phyloP scores from a whole-genome alignment of 2,888 invertebrate genomes.

The Ectemnius cavifrons region DNA sequence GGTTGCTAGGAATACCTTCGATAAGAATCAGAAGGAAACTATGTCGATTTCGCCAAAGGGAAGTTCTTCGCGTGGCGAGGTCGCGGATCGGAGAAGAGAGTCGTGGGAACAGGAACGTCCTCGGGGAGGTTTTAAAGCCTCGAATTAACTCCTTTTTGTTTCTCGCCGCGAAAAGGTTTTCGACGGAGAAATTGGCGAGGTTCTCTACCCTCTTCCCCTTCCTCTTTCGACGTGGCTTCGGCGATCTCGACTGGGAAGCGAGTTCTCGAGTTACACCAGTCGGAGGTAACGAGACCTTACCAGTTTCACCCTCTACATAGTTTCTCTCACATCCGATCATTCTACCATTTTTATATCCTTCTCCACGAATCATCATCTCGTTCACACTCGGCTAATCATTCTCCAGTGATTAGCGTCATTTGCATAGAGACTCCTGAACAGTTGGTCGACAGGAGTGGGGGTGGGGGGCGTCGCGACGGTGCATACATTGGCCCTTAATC shows the following conservation, averaged over 20 bases:
- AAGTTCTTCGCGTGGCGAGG: conserved; percentile 64
- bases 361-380: background rate
- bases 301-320: conserved; percentile 34
- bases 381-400: background rate
- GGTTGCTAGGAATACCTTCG: background rate
- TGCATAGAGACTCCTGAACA: background rate
- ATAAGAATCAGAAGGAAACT: conserved; percentile 28
- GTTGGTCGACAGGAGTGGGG: background rate
- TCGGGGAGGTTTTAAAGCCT: conserved; percentile 59
- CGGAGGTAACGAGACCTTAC: conserved; percentile 41
- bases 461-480: conserved; percentile 1
- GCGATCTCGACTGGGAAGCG: background rate
- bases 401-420: background rate
- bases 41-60: conserved; percentile 38
- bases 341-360: background rate
- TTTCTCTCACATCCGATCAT: background rate
- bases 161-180: conserved; percentile 40
- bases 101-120: conserved; percentile 69
- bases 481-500: conserved; percentile 37
- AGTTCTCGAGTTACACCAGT: conserved; percentile 35
- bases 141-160: conserved; percentile 67
- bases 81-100: conserved; percentile 52
- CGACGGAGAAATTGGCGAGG: conserved; percentile 53
- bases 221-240: background rate
- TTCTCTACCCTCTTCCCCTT: too few relatives aligned